A percentile compares a stretch with the other conserved stretches of the same genome.
Conservation (phyloP, 2,888 invertebrate species). For the Sphinx pinastri region DNA sequence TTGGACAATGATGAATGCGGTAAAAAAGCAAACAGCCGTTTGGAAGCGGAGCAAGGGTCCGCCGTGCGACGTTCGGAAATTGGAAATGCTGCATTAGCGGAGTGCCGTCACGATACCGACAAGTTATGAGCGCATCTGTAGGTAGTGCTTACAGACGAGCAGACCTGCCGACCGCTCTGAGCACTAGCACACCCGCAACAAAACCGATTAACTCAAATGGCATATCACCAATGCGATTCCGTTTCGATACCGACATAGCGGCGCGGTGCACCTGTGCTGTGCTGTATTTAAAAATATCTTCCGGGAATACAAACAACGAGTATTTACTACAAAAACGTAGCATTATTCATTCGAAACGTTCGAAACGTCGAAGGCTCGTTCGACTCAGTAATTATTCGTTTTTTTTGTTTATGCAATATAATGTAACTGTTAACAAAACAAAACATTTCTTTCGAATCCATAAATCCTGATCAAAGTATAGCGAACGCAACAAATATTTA, state of each 20-base stretch:
- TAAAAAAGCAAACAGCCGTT: conserved; percentile 66
- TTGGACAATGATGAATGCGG: conserved; percentile 77
- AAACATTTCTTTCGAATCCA: background rate
- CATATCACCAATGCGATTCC: conserved; percentile 44
- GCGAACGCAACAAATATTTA: background rate
- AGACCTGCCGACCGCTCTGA: conserved; percentile 25
- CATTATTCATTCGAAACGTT: too few species aligned
- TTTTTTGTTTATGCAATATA: background rate
- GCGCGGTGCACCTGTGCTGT: conserved; percentile 35
- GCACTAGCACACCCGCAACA: conserved; percentile 38
- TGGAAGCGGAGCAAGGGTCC: conserved; percentile 47
- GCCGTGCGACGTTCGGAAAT: conserved; percentile 68
- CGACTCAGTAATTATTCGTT: background rate
- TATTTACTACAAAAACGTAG: background rate
- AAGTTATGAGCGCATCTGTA: conserved; percentile 65
- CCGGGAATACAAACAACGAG: conserved; percentile 1
- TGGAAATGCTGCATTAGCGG: conserved; percentile 75
- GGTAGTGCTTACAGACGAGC: conserved; percentile 37
- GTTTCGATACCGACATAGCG: conserved; percentile 36
- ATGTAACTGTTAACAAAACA: background rate
- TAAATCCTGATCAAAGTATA: background rate
- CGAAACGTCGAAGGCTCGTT: too few species aligned
- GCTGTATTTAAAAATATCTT: conserved; percentile 36
- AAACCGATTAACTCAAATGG: conserved; percentile 48
- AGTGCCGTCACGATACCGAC: conserved; percentile 65